Evolutionary conservation across 2,888 invertebrate genomes (phyloP), one percentile per base, ranked within the genome.

Genomic region (Dermolepida albohirtum): DNA sequence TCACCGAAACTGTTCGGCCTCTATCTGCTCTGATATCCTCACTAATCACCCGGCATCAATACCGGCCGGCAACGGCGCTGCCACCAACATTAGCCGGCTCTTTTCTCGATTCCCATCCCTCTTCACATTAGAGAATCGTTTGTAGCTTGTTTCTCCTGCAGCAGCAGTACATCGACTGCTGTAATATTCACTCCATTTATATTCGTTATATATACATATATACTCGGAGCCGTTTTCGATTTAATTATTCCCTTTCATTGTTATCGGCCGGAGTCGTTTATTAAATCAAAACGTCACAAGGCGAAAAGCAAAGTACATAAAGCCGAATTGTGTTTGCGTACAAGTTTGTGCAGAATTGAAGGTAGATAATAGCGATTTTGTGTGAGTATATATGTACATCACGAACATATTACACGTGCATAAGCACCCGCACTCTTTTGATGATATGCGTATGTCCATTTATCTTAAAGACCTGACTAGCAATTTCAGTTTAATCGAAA

Each of bases 241-340:
- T 67, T 67, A 67, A 67, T 67, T 63, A 67, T 59, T 50, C 62
- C 67, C 50, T 67, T 67, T 67, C 67, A 63, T 67, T 67, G 62
- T 67, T 66, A 66, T 66, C 66, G 66, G 59, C 16, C 49, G 47
- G 43, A 34, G 49, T 57, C 57, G 49, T 66, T 65, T 66, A 66
- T 66, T 66, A 66, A 66, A 66, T 66, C 66, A 34, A 49, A 66
- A 57, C 50, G 44, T 27, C 44, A 44, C 27, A 44, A 40, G 40
- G n/a, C 27, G 51, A 51, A 27, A 34, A 34, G 6, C 34, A 34
- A 34, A 34, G 34, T 7, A 34, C 34, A 34, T 34, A 34, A 29
- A 34, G 34, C 34, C 4, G 34, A 34, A 34, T 8, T 34, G 6
- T 34, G 6, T 34, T 34, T 34, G 34, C 34, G 8, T 34, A 34